A percentile compares a stretch with the other conserved stretches of the same genome.
Evolutionary conservation across 2,113 vertebrate genomes (phyloP).

Genomic region (Martes martes): DNA sequence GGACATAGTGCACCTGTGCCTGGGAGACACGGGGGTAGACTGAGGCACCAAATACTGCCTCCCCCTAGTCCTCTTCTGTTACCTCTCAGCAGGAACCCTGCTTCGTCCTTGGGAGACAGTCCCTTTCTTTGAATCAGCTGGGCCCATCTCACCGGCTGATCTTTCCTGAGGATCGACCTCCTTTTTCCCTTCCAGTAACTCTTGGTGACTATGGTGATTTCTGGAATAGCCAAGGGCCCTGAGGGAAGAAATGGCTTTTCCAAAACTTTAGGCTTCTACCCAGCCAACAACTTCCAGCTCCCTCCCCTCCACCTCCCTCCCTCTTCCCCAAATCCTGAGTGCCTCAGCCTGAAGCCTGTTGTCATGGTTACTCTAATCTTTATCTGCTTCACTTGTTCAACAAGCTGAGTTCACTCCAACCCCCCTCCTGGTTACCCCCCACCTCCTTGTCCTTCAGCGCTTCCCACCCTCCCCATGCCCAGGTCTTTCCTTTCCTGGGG

Average conservation of each 20-base stretch:
- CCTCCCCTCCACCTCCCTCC: background rate
- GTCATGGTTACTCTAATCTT: slow-evolving; percentile 85
- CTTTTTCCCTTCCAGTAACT: background rate
- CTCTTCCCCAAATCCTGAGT: slow-evolving; percentile 69
- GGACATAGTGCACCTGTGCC: background rate
- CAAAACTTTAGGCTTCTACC: slow-evolving; percentile 59
- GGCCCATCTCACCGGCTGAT: background rate
- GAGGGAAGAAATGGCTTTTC: slow-evolving; percentile 52
- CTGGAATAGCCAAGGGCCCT: slow-evolving; percentile 23
- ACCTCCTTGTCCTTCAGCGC: background rate
- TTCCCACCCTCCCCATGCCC: background rate
- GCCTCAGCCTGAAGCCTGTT: slow-evolving; percentile 72
- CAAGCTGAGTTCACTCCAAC: slow-evolving; percentile 59
- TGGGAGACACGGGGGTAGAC: background rate
- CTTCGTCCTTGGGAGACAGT: background rate
- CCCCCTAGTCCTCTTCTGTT: too few species aligned
- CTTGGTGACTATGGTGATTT: slow-evolving; percentile 5
- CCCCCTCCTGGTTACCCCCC: background rate
- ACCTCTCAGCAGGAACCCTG: background rate
- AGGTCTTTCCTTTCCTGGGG: background rate
- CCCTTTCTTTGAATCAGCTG: background rate
- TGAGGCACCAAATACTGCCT: background rate
- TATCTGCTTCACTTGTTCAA: slow-evolving; percentile 77
- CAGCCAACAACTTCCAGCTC: slow-evolving; percentile 38
- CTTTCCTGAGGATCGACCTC: background rate